Evolutionary conservation across 1,140 invertebrate species (phyloP), one percentile per base, ranked within the genome.

Genomic region (Meloidogyne hapla): DNA sequence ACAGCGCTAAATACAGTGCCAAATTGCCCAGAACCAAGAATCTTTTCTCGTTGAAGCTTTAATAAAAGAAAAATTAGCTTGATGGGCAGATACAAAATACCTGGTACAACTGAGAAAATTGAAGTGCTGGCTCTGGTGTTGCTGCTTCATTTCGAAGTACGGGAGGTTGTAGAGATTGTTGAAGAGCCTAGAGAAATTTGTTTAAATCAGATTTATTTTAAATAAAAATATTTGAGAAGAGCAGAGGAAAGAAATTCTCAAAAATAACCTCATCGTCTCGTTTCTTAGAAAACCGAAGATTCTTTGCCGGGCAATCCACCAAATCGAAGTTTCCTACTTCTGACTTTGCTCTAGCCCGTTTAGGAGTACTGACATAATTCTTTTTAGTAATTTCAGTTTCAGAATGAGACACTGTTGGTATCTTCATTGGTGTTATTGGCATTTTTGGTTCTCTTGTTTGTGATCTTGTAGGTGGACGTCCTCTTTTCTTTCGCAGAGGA

Each of bases 21-120:
- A 90, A 99, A 99, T 88, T 99, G 96, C 0, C 96, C 96, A 15
- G 94, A 97, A 26, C 96, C 96, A 6, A 99, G 90, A 62, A 98
- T 93, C 89, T 98, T 95, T 85, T 98, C 95, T 0, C 94, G 93
- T 88, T 93, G 94, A 79, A 98, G 97, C 88, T 96, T 93, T 90
- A 95, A 96, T 65, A 28, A 56, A 23, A 13, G 10, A n/a, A 82
- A 33, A 23, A 88, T 48, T 88, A 69, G 77, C 4, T 13, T 15
- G 45, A 18, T 12, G 21, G 10, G 12, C 8, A 78, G 15, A 1
- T 75, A 13, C 23, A 28, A 56, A 73, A 56, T 23, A 83, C 83
- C 64, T 86, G 85, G 71, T 86, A 86, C 2, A 86, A 62, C 63
- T 83, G 79, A 2, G 84, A 74, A 48, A 86, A 87, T 76, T 86